Conservation (phyloP, 2,113 vertebrate genomes). For the Megatriorchis doriae region DNA sequence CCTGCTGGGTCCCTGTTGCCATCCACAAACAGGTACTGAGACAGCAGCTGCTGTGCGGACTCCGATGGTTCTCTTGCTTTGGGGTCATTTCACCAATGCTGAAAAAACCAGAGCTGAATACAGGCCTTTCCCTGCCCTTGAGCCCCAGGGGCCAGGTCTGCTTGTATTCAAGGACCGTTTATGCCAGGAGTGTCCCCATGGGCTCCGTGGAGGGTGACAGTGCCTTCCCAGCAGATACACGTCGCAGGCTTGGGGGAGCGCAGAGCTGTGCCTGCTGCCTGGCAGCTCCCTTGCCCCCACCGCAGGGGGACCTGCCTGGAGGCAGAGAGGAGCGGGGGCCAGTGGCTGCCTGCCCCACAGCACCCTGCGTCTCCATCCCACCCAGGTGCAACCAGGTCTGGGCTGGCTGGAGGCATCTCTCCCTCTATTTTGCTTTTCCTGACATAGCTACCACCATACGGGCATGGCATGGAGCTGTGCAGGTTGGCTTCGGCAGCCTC, state of each 20-base stretch:
- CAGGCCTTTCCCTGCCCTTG: not conserved
- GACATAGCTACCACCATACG: not conserved
- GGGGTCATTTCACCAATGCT: not conserved
- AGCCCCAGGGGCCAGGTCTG: not conserved
- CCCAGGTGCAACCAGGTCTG: not conserved
- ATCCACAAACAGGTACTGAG: fast-evolving
- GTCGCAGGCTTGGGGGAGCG: fast-evolving
- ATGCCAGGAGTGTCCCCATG: not conserved
- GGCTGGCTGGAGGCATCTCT: not conserved
- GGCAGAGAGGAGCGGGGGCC: not conserved
- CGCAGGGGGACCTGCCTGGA: fast-evolving
- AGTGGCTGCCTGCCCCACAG: not conserved
- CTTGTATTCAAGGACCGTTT: not conserved
- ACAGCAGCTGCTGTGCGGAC: not conserved
- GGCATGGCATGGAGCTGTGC: not conserved
- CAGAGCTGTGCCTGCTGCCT: not conserved
- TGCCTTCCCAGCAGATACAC: not conserved
- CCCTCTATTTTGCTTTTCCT: not conserved
- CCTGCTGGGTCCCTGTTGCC: not conserved
- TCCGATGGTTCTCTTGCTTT: not conserved
- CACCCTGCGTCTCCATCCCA: not conserved
- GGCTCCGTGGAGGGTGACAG: not conserved
- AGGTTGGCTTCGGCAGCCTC: not conserved
- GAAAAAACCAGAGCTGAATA: not conserved
- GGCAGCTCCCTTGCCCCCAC: fast-evolving